Base-by-base conservation (phyloP, 35 echinoderm and acorn worm genomes). In the Ophiothrix spiculata region DNA sequence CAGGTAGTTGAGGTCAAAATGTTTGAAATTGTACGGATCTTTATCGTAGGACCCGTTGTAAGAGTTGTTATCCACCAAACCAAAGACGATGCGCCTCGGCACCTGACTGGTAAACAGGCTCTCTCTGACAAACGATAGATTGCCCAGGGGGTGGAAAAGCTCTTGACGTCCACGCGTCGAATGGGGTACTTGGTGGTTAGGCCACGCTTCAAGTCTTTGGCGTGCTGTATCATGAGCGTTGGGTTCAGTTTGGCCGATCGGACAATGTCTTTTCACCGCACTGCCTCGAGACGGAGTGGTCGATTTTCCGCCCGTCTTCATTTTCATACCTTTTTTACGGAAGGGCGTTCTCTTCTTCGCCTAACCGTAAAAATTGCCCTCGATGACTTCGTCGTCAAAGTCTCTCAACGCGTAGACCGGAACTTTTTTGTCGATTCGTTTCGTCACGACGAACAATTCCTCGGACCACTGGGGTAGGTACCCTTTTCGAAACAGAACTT, bases 201-300 rank as follows among this genome's bases (percentile, higher is more conserved):
- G 28, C 54, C 83, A 36, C 45, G 77, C 56, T 91, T 82, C 33
- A 91, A 40, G 4, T 64, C 69, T 21, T 83, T 84, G 39, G 81
- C 83, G 75, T 91, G 89, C n/a, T 15, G 45, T 23, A 91, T 28
- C 31, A 40, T 40, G 16, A 84, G 74, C 29, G 34, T 39, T 3
- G 89, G 83, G 76, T 84, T 91, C 34, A 91, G 37, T 79, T 86
- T 91, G n/a, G n/a, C n/a, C n/a, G n/a, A n/a, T n/a, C n/a, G n/a
- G n/a, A n/a, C n/a, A n/a, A n/a, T n/a, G n/a, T n/a, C n/a, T n/a
- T n/a, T n/a, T n/a, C n/a, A n/a, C n/a, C n/a, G n/a, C n/a, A n/a
- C n/a, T n/a, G n/a, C n/a, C n/a, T n/a, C n/a, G n/a, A n/a, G n/a
- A n/a, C n/a, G n/a, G n/a, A n/a, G n/a, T n/a, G n/a, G n/a, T n/a